These are phyloP conservation scores for Megalops cyprinoides DNA, from an alignment of 2,797 vertebrate species.

Conservation along the genomic window DNA sequence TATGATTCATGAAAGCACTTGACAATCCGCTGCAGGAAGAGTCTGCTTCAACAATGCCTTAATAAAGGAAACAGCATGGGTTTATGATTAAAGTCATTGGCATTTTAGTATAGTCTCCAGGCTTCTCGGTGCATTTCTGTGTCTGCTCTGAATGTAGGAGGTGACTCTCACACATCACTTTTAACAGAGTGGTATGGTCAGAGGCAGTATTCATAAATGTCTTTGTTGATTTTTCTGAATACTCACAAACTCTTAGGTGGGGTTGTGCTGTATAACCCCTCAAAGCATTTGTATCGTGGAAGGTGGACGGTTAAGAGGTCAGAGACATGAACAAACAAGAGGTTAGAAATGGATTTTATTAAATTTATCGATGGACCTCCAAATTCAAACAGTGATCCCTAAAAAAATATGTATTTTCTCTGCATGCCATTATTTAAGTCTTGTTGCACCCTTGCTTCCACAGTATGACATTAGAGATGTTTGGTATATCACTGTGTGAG, in stretches of 20 bases:
- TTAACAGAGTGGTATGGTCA: not conserved
- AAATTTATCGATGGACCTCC: no score
- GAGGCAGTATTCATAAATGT: constrained; percentile 14
- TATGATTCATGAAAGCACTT: constrained; percentile 69
- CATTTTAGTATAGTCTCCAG: constrained; percentile 47
- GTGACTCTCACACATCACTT: constrained; percentile 29
- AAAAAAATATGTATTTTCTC: not conserved
- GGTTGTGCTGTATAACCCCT: not conserved
- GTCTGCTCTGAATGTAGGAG: constrained; percentile 30
- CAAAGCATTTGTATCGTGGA: not conserved
- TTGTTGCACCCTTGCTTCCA: not conserved
- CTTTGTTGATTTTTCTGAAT: constrained; percentile 34
- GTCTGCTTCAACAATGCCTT: constrained; percentile 52
- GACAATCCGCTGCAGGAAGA: constrained; percentile 61
- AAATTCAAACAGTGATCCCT: constrained; percentile 12
- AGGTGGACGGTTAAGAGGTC: not conserved
- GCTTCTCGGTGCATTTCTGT: constrained; percentile 41
- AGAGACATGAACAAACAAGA: no score
- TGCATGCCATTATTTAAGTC: not conserved
- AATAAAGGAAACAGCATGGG: constrained; percentile 67
- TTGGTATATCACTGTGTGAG: constrained; percentile 7
- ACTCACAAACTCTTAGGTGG: constrained; percentile 30
- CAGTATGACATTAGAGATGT: constrained; percentile 11
- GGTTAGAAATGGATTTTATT: no score
- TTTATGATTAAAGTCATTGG: constrained; percentile 58